Percentiles rank a stretch among this genome's conserved stretches.
These are phyloP conservation scores for Uria aalge DNA, from an alignment of 2,113 vertebrate species.

Conservation along the genomic window DNA sequence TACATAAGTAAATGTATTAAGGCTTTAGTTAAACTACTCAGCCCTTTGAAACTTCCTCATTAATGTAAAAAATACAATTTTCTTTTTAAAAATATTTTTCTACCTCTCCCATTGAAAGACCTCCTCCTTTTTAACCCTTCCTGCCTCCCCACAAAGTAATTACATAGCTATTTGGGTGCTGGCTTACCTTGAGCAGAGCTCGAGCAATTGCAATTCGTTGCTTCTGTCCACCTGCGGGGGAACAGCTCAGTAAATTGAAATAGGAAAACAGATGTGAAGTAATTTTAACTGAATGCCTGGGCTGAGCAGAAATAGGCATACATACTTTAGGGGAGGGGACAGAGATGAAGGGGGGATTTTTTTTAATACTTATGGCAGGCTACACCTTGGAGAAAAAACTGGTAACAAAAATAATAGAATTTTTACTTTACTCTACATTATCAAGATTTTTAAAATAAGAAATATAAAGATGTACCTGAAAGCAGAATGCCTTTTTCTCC, in stretches of 20 bases:
- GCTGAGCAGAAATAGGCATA: neutral
- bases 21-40: neutral
- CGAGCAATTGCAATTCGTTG: constrained; percentile 96
- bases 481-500: constrained; percentile 95
- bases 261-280: neutral
- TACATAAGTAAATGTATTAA: neutral
- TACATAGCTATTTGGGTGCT: neutral
- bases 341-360: neutral
- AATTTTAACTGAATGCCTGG: neutral
- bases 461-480: constrained; percentile 81
- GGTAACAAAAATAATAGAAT: neutral
- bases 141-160: neutral
- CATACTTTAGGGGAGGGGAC: neutral
- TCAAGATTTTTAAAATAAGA: neutral
- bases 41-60: neutral
- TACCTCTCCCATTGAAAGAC: neutral
- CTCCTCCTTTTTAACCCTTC: neutral
- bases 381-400: neutral
- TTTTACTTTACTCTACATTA: neutral
- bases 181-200: constrained; percentile 90
- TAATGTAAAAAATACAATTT: neutral
- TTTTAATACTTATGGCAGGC: neutral
- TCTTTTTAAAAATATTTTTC: neutral
- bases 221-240: constrained; percentile 90
- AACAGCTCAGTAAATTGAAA: neutral